Conservation (phyloP, 37 sponge, comb jelly and placozoan species). For the Beroe ovata region DNA sequence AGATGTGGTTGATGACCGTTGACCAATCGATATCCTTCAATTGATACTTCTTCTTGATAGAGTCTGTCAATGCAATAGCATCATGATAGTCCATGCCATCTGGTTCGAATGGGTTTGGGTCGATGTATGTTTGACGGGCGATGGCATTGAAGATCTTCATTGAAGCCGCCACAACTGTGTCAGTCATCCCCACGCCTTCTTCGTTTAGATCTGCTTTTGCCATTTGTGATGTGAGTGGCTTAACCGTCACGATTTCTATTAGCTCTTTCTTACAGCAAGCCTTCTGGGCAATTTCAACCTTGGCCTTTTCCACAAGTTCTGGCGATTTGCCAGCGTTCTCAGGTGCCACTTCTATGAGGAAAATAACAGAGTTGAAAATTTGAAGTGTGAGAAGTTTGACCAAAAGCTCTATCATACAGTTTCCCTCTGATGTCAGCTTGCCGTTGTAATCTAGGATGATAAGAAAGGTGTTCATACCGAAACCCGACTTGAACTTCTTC, state of each 20-base stretch:
- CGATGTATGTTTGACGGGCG: slow-evolving; percentile 45
- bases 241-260: not conserved
- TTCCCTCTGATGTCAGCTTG: not conserved
- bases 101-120: slow-evolving; percentile 59
- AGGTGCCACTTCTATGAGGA: not conserved
- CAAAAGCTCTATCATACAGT: slow-evolving; percentile 37
- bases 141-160: slow-evolving; percentile 3
- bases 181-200: not conserved
- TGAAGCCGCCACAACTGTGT: slow-evolving; percentile 1
- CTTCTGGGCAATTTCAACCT: not conserved
- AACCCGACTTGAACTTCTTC: slow-evolving; percentile 63
- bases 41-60: slow-evolving; percentile 15
- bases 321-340: not conserved
- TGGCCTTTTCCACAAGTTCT: not conserved
- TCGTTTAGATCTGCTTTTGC: not conserved
- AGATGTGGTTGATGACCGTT: slow-evolving; percentile 32
- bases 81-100: slow-evolving; percentile 56
- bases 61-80: not conserved
- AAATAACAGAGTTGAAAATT: slow-evolving; percentile 17
- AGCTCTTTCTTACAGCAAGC: slow-evolving; percentile 12
- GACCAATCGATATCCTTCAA: slow-evolving; percentile 41
- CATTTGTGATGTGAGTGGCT: not conserved
- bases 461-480: slow-evolving; percentile 38
- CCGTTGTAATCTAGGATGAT: slow-evolving; percentile 4
- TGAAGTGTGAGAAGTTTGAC: not conserved